Percentiles rank a stretch among this genome's conserved stretches.
These are phyloP conservation scores for Anthonomus grandis DNA, from an alignment of 1,140 invertebrate genomes.

Conservation along the genomic window DNA sequence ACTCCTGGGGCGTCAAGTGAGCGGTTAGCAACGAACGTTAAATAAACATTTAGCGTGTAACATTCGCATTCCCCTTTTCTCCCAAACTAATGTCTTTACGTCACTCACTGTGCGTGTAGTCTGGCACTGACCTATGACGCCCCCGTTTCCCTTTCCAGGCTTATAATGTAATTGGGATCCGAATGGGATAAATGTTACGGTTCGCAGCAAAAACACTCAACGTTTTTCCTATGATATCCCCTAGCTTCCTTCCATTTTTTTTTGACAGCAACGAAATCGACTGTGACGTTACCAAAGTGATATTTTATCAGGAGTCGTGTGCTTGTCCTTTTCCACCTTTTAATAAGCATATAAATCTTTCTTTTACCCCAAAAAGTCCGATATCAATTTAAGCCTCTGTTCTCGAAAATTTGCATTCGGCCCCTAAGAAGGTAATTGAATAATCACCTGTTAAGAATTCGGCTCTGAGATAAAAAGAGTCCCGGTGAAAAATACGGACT, in stretches of 20 bases:
- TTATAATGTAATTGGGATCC: constrained; percentile 28
- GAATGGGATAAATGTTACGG: constrained; percentile 27
- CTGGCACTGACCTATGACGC: constrained; percentile 30
- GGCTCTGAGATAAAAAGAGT: constrained; percentile 22
- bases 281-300: too few species aligned
- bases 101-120: constrained; percentile 27
- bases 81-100: constrained; percentile 28
- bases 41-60: constrained; percentile 28
- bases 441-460: constrained; percentile 30
- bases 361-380: too few species aligned
- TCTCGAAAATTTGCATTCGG: constrained; percentile 12
- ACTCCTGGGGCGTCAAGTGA: constrained; percentile 26
- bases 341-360: too few species aligned
- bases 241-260: too few species aligned
- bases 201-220: constrained; percentile 21
- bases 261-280: too few species aligned
- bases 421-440: constrained; percentile 24
- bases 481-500: constrained; percentile 26
- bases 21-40: constrained; percentile 29
- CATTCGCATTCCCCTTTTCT: constrained; percentile 19
- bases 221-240: constrained; percentile 15
- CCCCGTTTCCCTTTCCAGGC: constrained; percentile 14
- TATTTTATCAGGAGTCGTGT: too few species aligned
- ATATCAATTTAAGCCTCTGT: too few species aligned
- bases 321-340: too few species aligned